A percentile compares a stretch with the other conserved stretches of the same genome.
Conservation (phyloP, 2,797 vertebrate genomes). For the Rhynchonycteris naso region DNA sequence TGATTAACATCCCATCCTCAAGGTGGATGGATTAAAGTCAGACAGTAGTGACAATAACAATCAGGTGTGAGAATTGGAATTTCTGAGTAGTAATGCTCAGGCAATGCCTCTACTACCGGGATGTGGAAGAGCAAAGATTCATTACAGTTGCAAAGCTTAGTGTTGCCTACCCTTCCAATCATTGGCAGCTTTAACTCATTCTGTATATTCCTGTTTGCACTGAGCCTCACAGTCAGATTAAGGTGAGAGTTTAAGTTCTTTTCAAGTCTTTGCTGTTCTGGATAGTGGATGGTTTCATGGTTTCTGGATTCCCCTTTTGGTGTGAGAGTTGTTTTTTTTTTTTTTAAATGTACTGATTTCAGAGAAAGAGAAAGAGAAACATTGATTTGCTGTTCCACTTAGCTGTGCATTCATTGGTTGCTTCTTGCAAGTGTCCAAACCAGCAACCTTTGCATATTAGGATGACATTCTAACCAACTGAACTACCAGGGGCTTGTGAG, state of each 20-base stretch:
- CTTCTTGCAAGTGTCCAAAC: too few species aligned
- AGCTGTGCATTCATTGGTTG: too few species aligned
- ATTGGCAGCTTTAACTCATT: background rate
- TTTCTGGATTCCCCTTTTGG: background rate
- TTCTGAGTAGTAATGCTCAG: too few species aligned
- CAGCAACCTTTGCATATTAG: too few species aligned
- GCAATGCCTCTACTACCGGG: too few species aligned
- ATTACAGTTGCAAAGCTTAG: background rate
- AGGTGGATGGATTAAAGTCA: background rate
- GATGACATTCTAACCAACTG: too few species aligned
- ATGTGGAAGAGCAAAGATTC: background rate
- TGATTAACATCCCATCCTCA: background rate
- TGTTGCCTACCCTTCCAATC: background rate
- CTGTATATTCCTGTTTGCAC: background rate
- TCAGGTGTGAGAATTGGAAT: too few species aligned
- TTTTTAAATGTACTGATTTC: too few species aligned
- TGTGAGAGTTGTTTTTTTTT: too few species aligned
- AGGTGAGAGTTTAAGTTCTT: background rate
- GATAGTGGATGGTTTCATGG: background rate
- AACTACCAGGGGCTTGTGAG: background rate
- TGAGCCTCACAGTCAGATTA: background rate
- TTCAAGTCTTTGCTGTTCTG: background rate
- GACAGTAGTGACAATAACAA: background rate
- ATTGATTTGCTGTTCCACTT: too few species aligned
- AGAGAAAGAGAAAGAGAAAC: too few species aligned